phyloP scores from a whole-genome alignment of 2,797 vertebrate genomes.

The Sebastes glaucus region DNA sequence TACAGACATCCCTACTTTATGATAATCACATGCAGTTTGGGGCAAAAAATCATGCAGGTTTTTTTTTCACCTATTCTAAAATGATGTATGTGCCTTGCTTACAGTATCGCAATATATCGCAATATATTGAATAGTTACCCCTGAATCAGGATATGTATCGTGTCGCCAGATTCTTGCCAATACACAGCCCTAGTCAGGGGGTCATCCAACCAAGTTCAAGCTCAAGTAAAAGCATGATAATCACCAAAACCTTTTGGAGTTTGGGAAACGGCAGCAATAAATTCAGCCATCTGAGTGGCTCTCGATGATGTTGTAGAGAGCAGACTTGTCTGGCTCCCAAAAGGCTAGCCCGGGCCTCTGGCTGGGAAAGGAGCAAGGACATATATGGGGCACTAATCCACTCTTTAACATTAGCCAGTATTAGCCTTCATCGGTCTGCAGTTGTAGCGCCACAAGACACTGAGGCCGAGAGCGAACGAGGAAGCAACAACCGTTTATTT shows the following conservation, averaged over 20 bases:
- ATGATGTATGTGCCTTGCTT: too few species aligned
- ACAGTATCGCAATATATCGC: too few species aligned
- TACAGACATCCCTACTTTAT: too few species aligned
- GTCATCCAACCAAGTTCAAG: neutral
- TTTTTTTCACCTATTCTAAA: too few species aligned
- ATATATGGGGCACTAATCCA: conserved; percentile 68
- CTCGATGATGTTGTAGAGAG: neutral
- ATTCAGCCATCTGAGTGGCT: neutral
- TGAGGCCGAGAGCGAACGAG: conserved; percentile 26
- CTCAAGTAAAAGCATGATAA: neutral
- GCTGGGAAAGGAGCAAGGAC: conserved; percentile 41
- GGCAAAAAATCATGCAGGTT: too few species aligned
- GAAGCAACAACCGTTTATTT: conserved; percentile 43
- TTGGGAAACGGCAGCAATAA: neutral
- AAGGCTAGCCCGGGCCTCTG: conserved; percentile 11
- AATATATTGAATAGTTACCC: too few species aligned
- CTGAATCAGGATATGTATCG: too few species aligned
- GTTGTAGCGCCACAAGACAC: conserved; percentile 29
- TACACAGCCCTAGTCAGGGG: too few species aligned
- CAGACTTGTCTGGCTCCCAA: conserved; percentile 13
- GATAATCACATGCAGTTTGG: too few species aligned
- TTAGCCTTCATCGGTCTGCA: conserved; percentile 64
- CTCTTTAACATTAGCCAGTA: conserved; percentile 61
- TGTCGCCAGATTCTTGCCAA: too few species aligned
- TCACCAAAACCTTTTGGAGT: neutral